A percentile compares a stretch with the other conserved stretches of the same genome.
phyloP scores from a whole-genome alignment of 1,140 invertebrate genomes.

The Campoletis sonorensis region DNA sequence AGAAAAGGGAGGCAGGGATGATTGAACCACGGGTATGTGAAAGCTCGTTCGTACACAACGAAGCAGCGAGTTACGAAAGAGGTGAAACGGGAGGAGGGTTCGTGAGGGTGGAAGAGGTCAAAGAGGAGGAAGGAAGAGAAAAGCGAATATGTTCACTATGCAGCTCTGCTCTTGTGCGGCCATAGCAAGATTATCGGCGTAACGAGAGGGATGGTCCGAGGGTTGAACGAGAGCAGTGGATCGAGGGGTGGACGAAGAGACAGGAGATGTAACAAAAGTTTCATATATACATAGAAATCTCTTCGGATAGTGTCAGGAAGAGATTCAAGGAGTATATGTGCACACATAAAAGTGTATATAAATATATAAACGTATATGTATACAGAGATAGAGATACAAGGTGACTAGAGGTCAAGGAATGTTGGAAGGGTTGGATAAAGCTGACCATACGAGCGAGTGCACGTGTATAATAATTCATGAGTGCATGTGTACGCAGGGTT shows the following conservation, averaged over 20 bases:
- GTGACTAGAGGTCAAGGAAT: conserved; percentile 30
- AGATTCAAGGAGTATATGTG: not conserved
- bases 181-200: conserved; percentile 21
- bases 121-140: not conserved
- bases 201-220: conserved; percentile 17
- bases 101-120: too few species aligned
- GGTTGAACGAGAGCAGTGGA: not conserved
- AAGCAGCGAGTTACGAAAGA: too few species aligned
- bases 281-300: not conserved
- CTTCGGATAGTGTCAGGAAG: not conserved
- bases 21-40: too few species aligned
- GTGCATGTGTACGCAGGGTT: conserved; percentile 53
- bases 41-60: too few species aligned
- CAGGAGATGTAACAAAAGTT: conserved; percentile 22
- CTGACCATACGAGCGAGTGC: not conserved
- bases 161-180: not conserved
- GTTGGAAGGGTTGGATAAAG: conserved; percentile 49
- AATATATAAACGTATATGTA: not conserved
- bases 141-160: not conserved
- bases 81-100: too few species aligned
- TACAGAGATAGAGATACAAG: not conserved
- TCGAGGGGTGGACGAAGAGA: conserved; percentile 28
- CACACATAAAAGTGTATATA: not conserved
- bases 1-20: too few species aligned
- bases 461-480: conserved; percentile 60